These are phyloP conservation scores for Thamnophis sirtalis DNA, from an alignment of 2,113 vertebrate species.

Conservation along the genomic window DNA sequence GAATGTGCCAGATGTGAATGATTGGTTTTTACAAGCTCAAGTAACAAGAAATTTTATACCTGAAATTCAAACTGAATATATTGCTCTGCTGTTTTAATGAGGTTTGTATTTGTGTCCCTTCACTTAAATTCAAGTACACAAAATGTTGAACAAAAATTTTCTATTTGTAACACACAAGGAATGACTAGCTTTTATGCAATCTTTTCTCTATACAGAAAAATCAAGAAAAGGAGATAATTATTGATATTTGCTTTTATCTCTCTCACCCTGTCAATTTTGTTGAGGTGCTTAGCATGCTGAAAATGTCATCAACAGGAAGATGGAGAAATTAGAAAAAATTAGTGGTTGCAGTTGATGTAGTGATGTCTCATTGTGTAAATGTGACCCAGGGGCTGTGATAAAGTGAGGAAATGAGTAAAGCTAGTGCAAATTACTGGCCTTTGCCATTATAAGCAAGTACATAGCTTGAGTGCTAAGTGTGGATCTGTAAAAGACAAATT, in stretches of 20 bases:
- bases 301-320: background rate
- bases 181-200: slow-evolving; percentile 1
- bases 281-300: background rate
- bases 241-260: background rate
- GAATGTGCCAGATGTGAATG: background rate
- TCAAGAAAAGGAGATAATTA: background rate
- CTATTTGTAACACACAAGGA: background rate
- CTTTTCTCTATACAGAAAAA: background rate
- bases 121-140: background rate
- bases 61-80: background rate
- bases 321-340: background rate
- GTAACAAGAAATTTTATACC: background rate
- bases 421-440: background rate
- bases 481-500: background rate
- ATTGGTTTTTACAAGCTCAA: background rate
- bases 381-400: background rate
- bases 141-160: slow-evolving; percentile 6
- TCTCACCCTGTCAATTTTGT: background rate
- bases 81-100: slow-evolving; percentile 1
- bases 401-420: background rate
- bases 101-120: slow-evolving; percentile 7
- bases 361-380: background rate
- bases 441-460: background rate
- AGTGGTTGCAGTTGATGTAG: background rate
- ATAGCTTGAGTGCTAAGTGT: background rate